Conservation (phyloP, 2,113 vertebrate genomes). For the Tyrannus savana region DNA sequence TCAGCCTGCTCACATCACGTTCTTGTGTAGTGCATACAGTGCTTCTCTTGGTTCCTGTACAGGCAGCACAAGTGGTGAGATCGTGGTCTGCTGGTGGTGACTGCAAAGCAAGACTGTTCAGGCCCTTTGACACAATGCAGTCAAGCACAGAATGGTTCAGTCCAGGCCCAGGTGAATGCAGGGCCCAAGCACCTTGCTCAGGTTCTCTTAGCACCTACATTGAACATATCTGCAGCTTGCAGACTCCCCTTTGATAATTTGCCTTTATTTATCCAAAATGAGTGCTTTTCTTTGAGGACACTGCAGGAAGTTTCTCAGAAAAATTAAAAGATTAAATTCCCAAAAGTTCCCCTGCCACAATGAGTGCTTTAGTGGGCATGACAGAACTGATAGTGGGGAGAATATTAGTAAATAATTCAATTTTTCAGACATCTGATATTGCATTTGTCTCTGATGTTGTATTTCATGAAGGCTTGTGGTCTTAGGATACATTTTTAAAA, state of each 20-base stretch:
- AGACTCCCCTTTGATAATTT: background rate
- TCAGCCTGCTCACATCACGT: background rate
- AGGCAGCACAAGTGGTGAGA: background rate
- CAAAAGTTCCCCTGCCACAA: background rate
- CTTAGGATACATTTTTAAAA: background rate
- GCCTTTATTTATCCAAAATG: background rate
- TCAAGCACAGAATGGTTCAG: background rate
- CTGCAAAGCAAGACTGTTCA: background rate
- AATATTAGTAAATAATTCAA: background rate
- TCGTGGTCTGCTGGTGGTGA: background rate
- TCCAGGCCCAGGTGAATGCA: background rate
- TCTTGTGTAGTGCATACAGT: accelerated
- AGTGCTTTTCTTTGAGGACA: background rate
- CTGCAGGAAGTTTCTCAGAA: background rate
- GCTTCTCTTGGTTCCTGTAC: background rate
- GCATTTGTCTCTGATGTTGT: background rate
- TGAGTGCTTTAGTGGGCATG: background rate
- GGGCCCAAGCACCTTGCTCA: background rate
- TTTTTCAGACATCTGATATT: background rate
- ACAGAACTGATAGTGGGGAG: background rate
- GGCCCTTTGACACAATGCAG: background rate
- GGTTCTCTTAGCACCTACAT: background rate
- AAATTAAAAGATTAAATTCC: background rate
- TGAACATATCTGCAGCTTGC: background rate
- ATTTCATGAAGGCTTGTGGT: background rate